Conservation (phyloP, 1,140 invertebrate species). For the Drosophila repleta region DNA sequence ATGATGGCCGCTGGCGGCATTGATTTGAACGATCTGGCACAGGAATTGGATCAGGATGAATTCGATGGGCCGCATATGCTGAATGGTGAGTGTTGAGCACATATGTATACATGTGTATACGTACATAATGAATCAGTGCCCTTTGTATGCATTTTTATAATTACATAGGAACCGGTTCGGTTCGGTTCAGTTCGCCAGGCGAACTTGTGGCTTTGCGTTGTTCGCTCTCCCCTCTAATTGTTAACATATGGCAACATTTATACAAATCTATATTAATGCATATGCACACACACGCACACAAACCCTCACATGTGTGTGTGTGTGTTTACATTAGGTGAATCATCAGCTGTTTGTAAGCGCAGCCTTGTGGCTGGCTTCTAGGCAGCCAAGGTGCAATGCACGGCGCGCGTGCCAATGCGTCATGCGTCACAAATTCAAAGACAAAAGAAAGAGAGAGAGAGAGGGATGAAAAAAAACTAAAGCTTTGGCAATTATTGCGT, state of each 20-base stretch:
- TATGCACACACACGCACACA: not conserved
- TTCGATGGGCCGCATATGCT: constrained; percentile 87
- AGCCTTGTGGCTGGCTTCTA: constrained; percentile 23
- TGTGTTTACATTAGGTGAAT: constrained; percentile 37
- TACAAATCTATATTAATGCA: not conserved
- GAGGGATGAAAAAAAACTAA: not conserved
- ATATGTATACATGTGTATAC: not conserved
- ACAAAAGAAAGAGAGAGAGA: no score
- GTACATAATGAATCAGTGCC: not conserved
- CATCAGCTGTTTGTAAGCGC: constrained; percentile 33
- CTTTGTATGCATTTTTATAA: not conserved
- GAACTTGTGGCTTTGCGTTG: constrained; percentile 3
- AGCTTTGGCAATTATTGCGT: constrained; percentile 41
- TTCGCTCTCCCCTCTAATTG: not conserved
- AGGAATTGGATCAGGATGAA: constrained; percentile 92
- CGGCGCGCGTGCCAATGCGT: constrained; percentile 38
- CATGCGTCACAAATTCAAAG: constrained; percentile 25
- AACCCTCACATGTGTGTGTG: not conserved
- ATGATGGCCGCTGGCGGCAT: constrained; percentile 86
- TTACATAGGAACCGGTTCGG: constrained; percentile 8
- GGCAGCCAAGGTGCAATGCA: constrained; percentile 39
- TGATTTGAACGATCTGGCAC: constrained; percentile 87
- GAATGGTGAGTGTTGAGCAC: constrained; percentile 85
- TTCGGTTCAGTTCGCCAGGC: no score
- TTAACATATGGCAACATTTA: not conserved